Percentiles rank a stretch among this genome's conserved stretches.
Evolutionary conservation across 2,113 vertebrate genomes (phyloP).

Genomic region (Vireo altiloquus): DNA sequence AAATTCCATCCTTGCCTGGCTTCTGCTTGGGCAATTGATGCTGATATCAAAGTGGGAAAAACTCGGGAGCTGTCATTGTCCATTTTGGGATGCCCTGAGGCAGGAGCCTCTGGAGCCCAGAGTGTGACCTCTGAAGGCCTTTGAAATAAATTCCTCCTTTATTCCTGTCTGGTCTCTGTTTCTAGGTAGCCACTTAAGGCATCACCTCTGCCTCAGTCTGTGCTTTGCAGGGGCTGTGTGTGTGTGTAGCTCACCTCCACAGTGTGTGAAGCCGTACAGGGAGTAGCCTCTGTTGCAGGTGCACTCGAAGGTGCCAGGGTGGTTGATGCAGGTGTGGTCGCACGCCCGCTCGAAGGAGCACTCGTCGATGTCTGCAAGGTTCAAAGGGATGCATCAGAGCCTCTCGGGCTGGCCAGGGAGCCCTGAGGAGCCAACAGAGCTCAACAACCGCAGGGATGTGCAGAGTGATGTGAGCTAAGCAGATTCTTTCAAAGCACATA

Average conservation of each 20-base stretch:
- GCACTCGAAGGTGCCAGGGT: constrained; percentile 89
- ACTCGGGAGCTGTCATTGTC: too few relatives aligned
- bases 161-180: background rate
- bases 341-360: constrained; percentile 96
- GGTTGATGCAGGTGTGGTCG: constrained; percentile 94
- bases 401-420: background rate
- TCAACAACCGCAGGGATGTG: background rate
- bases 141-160: too few relatives aligned
- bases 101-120: too few relatives aligned
- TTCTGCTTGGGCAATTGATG: too few relatives aligned
- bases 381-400: constrained; percentile 38
- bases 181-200: too few relatives aligned
- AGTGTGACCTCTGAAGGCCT: too few relatives aligned
- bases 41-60: too few relatives aligned
- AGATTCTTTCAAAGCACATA: background rate
- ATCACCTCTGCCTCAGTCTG: too few relatives aligned
- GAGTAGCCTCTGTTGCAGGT: constrained; percentile 89
- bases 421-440: background rate
- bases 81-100: too few relatives aligned
- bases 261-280: constrained; percentile 92
- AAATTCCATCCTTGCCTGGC: too few relatives aligned
- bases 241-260: constrained; percentile 89
- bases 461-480: background rate
- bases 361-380: constrained; percentile 92
- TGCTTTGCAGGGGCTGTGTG: too few relatives aligned